These are phyloP conservation scores for Morelia viridis DNA, from an alignment of 2,797 vertebrate genomes.

Conservation along the genomic window DNA sequence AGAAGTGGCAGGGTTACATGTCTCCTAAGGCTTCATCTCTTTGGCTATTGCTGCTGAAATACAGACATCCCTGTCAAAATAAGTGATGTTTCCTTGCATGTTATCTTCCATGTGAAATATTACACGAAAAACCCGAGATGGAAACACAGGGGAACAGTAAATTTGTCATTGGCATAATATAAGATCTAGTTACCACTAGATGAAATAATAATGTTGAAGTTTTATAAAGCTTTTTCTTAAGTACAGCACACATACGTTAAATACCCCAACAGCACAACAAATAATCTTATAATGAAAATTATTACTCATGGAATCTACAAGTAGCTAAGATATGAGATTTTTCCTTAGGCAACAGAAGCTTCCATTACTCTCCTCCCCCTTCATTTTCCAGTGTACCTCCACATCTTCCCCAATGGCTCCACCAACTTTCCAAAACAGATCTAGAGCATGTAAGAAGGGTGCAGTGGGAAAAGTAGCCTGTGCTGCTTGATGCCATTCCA, in stretches of 20 bases:
- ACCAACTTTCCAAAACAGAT: too few relatives aligned
- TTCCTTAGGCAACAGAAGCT: too few relatives aligned
- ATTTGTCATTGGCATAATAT: neutral
- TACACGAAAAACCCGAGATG: neutral
- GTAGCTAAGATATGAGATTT: too few relatives aligned
- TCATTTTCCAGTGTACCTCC: too few relatives aligned
- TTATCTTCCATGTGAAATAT: neutral
- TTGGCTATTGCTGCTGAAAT: neutral
- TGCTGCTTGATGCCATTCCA: neutral
- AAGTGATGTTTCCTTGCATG: neutral
- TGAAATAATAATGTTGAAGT: neutral
- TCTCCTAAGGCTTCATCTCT: neutral
- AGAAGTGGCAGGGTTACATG: neutral
- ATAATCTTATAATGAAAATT: neutral
- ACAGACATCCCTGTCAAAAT: neutral
- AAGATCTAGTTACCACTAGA: neutral
- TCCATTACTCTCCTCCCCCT: too few relatives aligned
- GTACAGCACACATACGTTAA: neutral
- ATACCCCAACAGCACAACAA: slow-evolving; percentile 7
- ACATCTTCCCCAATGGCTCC: too few relatives aligned
- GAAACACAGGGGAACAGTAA: neutral
- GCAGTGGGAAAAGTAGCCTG: neutral
- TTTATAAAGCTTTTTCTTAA: neutral
- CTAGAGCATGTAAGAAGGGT: neutral
- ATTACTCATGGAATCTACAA: neutral